Conservation (phyloP, 1,140 invertebrate genomes). For the Ostrea edulis region DNA sequence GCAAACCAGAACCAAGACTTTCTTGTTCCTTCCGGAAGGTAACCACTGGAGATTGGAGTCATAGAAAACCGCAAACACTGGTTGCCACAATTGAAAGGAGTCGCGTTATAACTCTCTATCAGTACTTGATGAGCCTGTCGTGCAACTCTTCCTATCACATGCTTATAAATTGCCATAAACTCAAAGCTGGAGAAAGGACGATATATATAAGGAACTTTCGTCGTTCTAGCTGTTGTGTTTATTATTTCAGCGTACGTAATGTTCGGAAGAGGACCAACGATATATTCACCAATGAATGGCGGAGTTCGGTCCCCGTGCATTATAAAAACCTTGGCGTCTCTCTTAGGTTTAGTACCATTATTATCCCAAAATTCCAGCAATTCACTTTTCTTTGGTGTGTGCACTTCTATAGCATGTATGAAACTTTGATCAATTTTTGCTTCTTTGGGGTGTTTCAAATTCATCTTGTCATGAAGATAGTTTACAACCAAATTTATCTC, state of each 20-base stretch:
- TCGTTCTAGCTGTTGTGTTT: conserved; percentile 59
- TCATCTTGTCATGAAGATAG: conserved; percentile 59
- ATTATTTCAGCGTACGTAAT: conserved; percentile 59
- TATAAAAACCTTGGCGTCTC: conserved; percentile 69
- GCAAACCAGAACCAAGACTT: conserved; percentile 67
- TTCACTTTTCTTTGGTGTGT: conserved; percentile 63
- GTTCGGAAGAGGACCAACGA: conserved; percentile 68
- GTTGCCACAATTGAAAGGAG: conserved; percentile 63
- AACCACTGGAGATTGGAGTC: conserved; percentile 71
- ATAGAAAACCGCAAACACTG: conserved; percentile 69
- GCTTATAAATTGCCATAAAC: conserved; percentile 66
- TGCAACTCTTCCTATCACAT: conserved; percentile 59
- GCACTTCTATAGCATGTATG: conserved; percentile 72
- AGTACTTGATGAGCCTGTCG: conserved; percentile 61
- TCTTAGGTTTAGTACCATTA: conserved; percentile 58
- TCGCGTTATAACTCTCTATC: conserved; percentile 71
- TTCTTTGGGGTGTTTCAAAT: conserved; percentile 42
- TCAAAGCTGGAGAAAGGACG: conserved; percentile 72
- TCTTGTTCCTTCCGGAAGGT: conserved; percentile 61
- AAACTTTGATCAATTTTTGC: conserved; percentile 66
- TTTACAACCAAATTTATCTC: conserved; percentile 60
- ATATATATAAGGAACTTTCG: conserved; percentile 66
- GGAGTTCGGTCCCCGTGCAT: conserved; percentile 67
- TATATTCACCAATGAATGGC: conserved; percentile 72
- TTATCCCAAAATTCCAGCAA: conserved; percentile 67